Evolutionary conservation across 1,140 invertebrate species (phyloP), one percentile per base, ranked within the genome.

Genomic region (Brachionus rubens): DNA sequence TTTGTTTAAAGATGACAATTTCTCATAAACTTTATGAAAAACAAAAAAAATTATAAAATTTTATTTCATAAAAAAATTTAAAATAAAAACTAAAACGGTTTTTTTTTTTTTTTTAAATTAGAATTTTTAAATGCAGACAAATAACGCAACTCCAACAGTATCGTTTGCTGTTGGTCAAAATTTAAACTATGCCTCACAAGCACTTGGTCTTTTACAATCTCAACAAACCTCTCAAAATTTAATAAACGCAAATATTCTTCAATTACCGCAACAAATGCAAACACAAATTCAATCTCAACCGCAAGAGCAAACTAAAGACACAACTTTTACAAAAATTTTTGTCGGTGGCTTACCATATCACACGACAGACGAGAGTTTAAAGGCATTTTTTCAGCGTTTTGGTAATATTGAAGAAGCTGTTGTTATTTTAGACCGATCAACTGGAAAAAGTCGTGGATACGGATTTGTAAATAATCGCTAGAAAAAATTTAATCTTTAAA

Each of bases 371-470:
- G 93, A 96, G 84, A 93, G 91, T 76, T 87, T 98, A 36, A 86
- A 94, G 81, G 92, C 96, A 83, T 96, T 96, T 85, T 98, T 98
- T 82, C 91, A 94, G 78, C 91, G 96, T 72, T 97, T 94, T 82
- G 94, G 94, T 9, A 93, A 96, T 79, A 97, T 98, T 80, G 94
- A 98, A 82, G 94, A 97, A 83, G 94, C 94, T 1, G 95, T 98
- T 46, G 95, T 98, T 79, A 98, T 98, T 81, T 97, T 94, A 0
- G 95, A 98, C 84, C 88, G 94, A 81, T 92, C 96, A 83, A 97
- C 94, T 6, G 94, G 93, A 78, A 98, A 98, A 87, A 95, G 92
- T 85, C 88, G 93, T 80, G 95, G 95, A 84, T 98, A 97, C 87
- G 95, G 95, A 86, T 98, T 98, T 86, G 95, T 98, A 62, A 62